phyloP scores from a whole-genome alignment of 2,113 vertebrate species.

The Nettapus auritus region DNA sequence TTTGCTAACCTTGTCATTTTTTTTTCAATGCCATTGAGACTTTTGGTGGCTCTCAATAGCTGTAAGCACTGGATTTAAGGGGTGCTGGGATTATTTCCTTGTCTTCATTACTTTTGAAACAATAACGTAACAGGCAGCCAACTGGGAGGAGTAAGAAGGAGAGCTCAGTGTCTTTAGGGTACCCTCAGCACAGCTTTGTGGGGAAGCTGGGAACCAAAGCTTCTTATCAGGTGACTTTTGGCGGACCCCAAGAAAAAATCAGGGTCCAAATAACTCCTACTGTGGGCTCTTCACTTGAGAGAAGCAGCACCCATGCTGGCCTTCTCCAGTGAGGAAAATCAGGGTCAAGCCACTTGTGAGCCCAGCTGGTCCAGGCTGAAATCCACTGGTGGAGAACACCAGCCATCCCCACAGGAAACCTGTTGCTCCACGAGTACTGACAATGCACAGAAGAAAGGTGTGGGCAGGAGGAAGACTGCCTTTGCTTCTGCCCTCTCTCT shows the following conservation, averaged over 20 bases:
- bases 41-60: not conserved
- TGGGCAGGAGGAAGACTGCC: not conserved
- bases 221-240: not conserved
- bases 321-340: not conserved
- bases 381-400: fast-evolving
- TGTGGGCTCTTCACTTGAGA: not conserved
- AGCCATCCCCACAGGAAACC: not conserved
- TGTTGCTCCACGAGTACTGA: not conserved
- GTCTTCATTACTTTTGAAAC: not conserved
- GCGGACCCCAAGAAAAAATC: not conserved
- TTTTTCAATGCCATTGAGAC: not conserved
- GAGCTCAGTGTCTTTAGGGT: fast-evolving
- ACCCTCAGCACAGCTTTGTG: not conserved
- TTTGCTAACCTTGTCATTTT: not conserved
- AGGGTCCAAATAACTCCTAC: not conserved
- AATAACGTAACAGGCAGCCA: not conserved
- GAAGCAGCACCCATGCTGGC: not conserved
- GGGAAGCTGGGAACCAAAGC: not conserved
- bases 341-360: not conserved
- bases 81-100: not conserved
- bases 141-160: not conserved
- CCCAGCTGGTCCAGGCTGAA: not conserved
- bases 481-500: not conserved
- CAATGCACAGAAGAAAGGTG: not conserved
- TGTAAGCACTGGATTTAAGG: not conserved